Conservation (phyloP, 2,113 vertebrate species). For the Galemys pyrenaicus region DNA sequence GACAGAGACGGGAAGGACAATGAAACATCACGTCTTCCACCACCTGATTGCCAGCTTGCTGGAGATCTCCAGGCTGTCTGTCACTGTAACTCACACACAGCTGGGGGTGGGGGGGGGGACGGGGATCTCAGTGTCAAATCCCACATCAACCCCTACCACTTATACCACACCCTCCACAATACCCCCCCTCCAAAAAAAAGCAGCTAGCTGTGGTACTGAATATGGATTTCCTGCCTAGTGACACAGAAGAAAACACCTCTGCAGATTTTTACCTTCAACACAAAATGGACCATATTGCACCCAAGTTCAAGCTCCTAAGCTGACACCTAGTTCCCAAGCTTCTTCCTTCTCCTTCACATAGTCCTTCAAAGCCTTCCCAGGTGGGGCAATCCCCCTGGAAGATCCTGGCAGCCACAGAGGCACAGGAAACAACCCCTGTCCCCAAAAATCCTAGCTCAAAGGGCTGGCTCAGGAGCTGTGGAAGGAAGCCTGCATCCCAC, state of each 20-base stretch:
- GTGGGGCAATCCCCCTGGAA: no score
- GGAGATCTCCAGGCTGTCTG: neutral
- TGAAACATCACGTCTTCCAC: neutral
- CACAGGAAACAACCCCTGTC: neutral
- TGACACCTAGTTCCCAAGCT: neutral
- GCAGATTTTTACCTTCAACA: neutral
- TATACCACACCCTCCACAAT: no score
- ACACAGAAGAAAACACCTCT: neutral
- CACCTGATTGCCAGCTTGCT: neutral
- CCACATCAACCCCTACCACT: neutral
- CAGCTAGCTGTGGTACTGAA: neutral
- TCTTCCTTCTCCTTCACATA: neutral
- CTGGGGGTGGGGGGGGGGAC: no score
- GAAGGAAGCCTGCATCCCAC: neutral
- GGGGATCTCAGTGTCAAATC: neutral
- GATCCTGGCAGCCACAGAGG: neutral
- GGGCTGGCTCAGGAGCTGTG: fast-evolving
- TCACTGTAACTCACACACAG: no score
- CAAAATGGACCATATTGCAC: neutral
- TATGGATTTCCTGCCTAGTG: neutral
- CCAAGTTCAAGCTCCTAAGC: neutral
- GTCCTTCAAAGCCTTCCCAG: neutral
- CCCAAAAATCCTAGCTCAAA: neutral
- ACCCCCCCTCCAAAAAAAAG: neutral
- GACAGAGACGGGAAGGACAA: neutral